Evolutionary conservation across 1,140 invertebrate genomes (phyloP), one percentile per base, ranked within the genome.

Genomic region (Branchinecta lindahli): DNA sequence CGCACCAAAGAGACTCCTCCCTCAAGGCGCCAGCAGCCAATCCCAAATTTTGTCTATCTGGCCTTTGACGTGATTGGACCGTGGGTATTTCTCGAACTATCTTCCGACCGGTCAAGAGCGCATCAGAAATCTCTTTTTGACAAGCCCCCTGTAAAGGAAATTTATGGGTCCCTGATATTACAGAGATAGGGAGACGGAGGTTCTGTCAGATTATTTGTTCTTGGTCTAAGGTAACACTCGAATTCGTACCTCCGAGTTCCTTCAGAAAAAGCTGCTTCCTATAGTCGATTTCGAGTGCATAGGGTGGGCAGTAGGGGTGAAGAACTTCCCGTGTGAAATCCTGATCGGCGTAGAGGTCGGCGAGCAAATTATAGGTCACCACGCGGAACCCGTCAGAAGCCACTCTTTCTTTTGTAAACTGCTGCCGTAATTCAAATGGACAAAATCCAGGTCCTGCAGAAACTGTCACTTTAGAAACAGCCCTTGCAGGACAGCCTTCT

Each of bases 351-450:
- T 96, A 96, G 12, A 87, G 77, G 80, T 94, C 87, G 33, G 93
- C 92, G 72, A 96, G 78, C 71, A 94, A 85, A 77, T 96, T 96
- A 75, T 97, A 97, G 6, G 85, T 85, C 8, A 94, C 82, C 72
- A 94, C 83, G 70, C 93, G 82, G 71, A 95, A 86, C 75, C 88
- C 91, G 77, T 75, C 83, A 81, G 77, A 72, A 73, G 71, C 72
- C 46, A 87, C 76, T 74, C 79, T 81, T 69, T 81, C 70, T 69
- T 77, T 76, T 1, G 91, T 94, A 77, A 86, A 88, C 21, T 75
- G 69, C 75, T 93, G 91, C 69, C 91, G 83, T 0, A 73, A 81
- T 79, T 92, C 86, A 83, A 92, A 94, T 8, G 89, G 90, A 80
- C 89, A 93, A 8, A 72, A 45, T 8, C 85, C 87, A 47, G 91